These are phyloP conservation scores for Sebastolobus alascanus DNA, from an alignment of 2,797 vertebrate species.

Conservation along the genomic window DNA sequence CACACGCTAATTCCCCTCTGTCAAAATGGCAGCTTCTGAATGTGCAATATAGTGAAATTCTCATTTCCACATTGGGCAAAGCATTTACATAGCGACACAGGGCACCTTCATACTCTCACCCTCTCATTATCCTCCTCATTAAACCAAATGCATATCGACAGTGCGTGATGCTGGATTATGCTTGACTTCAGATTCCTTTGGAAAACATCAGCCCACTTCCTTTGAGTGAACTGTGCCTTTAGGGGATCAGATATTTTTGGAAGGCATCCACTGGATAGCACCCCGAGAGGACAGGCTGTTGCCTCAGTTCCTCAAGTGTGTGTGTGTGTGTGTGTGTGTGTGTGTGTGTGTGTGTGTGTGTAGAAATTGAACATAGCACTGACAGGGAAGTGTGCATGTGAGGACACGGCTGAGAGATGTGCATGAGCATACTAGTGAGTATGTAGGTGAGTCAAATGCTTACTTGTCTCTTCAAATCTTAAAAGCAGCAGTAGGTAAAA, in stretches of 20 bases:
- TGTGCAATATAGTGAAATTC: conserved; percentile 44
- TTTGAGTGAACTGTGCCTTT: conserved; percentile 41
- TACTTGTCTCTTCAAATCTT: neutral
- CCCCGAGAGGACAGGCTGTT: conserved; percentile 19
- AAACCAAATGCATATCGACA: conserved; percentile 25
- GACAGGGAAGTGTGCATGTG: conserved; percentile 5
- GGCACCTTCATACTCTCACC: neutral
- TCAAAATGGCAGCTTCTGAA: conserved; percentile 41
- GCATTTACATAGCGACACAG: conserved; percentile 39
- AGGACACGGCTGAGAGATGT: conserved; percentile 32
- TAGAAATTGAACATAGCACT: conserved; percentile 6
- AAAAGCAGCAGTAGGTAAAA: too few relatives aligned
- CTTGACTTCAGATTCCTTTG: conserved; percentile 15
- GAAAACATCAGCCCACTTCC: conserved; percentile 24
- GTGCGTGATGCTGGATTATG: neutral
- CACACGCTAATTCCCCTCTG: neutral
- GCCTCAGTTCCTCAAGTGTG: conserved; percentile 1
- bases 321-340: neutral
- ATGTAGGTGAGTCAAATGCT: neutral
- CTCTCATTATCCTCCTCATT: conserved; percentile 35
- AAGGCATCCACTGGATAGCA: conserved; percentile 37
- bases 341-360: neutral
- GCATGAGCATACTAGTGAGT: neutral
- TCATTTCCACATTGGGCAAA: conserved; percentile 48
- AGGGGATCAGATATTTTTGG: conserved; percentile 52